phyloP scores from a whole-genome alignment of 2,797 vertebrate species.

The Meriones psammophilus region DNA sequence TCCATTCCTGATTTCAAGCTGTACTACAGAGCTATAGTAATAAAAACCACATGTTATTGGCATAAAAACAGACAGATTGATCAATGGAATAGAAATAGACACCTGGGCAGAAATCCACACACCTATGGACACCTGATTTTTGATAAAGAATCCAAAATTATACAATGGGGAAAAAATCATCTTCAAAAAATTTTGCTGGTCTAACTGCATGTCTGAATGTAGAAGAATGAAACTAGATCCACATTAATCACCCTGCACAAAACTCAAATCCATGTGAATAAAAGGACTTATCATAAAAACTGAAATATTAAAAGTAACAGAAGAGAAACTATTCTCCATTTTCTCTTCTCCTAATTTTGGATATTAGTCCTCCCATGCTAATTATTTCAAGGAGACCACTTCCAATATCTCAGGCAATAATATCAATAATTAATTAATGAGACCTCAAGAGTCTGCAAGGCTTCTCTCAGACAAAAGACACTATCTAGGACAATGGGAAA shows the following conservation, averaged over 20 bases:
- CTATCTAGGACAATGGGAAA: too few species aligned
- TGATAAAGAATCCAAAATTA: neutral
- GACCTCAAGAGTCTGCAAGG: too few species aligned
- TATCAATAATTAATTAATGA: too few species aligned
- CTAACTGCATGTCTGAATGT: neutral
- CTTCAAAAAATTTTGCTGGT: neutral
- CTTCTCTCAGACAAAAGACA: too few species aligned
- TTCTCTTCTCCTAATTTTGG: too few species aligned
- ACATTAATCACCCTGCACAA: neutral
- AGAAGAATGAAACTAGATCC: neutral
- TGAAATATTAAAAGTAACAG: too few species aligned
- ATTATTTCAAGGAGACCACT: too few species aligned
- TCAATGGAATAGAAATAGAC: neutral
- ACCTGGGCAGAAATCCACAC: neutral
- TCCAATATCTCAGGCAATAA: too few species aligned
- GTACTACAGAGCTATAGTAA: neutral
- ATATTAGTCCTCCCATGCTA: too few species aligned
- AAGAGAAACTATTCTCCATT: too few species aligned
- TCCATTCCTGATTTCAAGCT: neutral
- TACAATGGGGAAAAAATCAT: neutral
- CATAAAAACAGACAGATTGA: neutral
- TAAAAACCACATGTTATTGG: neutral
- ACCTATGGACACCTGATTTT: neutral
- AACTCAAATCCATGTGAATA: too few species aligned
- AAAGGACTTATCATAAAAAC: too few species aligned